phyloP scores from a whole-genome alignment of 2,113 vertebrate species.

The Tragelaphus strepsiceros region DNA sequence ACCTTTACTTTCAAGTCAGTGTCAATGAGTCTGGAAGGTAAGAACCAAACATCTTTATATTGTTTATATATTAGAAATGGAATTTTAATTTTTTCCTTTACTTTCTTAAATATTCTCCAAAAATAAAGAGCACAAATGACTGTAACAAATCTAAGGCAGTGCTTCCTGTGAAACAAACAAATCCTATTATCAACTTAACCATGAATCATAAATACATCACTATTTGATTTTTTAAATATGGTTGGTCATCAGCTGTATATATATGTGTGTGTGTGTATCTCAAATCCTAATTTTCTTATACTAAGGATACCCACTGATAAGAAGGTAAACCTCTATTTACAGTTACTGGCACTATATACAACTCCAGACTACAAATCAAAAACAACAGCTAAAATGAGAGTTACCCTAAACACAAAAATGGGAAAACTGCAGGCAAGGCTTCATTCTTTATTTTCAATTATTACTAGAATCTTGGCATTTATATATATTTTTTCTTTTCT shows the following conservation, averaged over 20 bases:
- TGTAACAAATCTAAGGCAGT: background rate
- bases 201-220: background rate
- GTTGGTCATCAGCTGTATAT: background rate
- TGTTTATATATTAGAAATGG: background rate
- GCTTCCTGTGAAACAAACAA: background rate
- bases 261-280: background rate
- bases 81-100: background rate
- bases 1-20: background rate
- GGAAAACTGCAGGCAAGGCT: background rate
- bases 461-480: background rate
- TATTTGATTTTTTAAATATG: background rate
- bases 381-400: background rate
- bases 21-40: background rate
- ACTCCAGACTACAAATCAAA: background rate
- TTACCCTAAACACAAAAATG: background rate
- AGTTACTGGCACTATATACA: background rate
- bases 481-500: background rate
- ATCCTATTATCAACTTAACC: background rate
- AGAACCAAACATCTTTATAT: background rate
- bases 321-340: background rate
- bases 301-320: background rate
- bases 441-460: background rate
- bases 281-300: background rate
- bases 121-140: background rate
- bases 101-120: background rate